Evolutionary conservation across 2,113 vertebrate genomes (phyloP).

Genomic region (Sinocyclocheilus rhinocerous): DNA sequence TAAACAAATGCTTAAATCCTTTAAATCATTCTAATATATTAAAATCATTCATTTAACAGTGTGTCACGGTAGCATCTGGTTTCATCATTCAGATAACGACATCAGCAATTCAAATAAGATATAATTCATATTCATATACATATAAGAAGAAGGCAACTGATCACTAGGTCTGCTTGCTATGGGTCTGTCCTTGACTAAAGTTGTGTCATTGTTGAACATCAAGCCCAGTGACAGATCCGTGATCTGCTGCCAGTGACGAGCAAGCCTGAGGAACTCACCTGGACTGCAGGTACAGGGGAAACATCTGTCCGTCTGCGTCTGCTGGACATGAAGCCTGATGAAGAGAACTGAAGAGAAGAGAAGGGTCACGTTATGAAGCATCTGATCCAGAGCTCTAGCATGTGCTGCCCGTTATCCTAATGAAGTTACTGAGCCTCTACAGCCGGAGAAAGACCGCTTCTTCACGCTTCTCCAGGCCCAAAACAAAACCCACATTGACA

Average conservation of each 20-base stretch:
- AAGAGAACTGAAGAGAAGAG: conserved; percentile 27
- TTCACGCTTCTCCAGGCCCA: conserved; percentile 44
- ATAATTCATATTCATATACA: no score
- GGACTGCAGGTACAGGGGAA: conserved; percentile 57
- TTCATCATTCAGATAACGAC: neutral
- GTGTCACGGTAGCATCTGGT: no score
- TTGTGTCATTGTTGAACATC: no score
- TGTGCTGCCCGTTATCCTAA: conserved; percentile 76
- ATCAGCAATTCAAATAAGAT: neutral
- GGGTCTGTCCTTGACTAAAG: no score
- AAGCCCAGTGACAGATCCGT: no score
- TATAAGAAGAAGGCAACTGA: neutral
- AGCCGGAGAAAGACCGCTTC: conserved; percentile 45
- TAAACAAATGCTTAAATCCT: neutral
- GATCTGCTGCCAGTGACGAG: neutral
- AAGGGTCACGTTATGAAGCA: conserved; percentile 72
- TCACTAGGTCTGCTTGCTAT: neutral
- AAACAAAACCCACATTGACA: conserved; percentile 48
- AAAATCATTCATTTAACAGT: neutral
- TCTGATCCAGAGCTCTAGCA: conserved; percentile 71
- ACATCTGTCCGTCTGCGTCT: conserved; percentile 69
- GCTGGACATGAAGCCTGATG: conserved; percentile 53
- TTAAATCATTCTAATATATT: neutral
- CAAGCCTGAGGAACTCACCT: neutral
- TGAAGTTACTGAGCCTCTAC: conserved; percentile 66